A percentile compares a stretch with the other conserved stretches of the same genome.
Evolutionary conservation across 23 tunicate species (phyloP).

Genomic region (Oikopleura dioica): DNA sequence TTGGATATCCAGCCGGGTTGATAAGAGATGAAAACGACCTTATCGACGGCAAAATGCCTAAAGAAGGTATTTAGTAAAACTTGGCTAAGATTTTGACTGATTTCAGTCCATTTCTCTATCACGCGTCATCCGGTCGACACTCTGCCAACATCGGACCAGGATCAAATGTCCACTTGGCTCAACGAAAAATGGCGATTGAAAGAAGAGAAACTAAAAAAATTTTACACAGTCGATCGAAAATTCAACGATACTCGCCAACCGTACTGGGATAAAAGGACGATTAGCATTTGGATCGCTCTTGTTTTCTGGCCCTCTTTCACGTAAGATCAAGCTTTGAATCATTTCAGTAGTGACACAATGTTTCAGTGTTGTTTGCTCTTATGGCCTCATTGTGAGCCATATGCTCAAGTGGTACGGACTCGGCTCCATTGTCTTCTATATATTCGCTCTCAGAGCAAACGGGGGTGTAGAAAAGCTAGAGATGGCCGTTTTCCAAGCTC

Average conservation of each 20-base stretch:
- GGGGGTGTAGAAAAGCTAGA: constrained; percentile 62
- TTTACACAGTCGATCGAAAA: background rate
- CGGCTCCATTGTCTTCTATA: constrained; percentile 19
- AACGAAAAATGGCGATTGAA: background rate
- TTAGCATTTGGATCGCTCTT: constrained; percentile 3
- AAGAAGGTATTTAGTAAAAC: too few species aligned
- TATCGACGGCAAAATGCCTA: constrained; percentile 43
- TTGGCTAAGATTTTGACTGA: too few species aligned
- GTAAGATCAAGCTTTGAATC: background rate
- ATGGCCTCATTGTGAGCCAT: constrained; percentile 3
- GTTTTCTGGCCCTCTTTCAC: constrained; percentile 4
- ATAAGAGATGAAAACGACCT: constrained; percentile 31
- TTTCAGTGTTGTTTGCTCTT: constrained; percentile 12
- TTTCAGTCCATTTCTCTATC: constrained; percentile 53
- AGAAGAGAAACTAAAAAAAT: background rate
- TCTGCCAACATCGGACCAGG: constrained; percentile 13
- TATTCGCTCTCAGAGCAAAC: constrained; percentile 16
- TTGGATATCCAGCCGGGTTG: constrained; percentile 51
- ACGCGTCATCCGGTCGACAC: constrained; percentile 39
- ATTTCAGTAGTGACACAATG: background rate
- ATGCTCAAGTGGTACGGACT: constrained; percentile 30
- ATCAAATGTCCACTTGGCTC: background rate
- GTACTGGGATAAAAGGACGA: constrained; percentile 6
- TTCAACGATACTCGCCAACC: background rate
- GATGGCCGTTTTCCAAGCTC: constrained; percentile 28